Evolutionary conservation across 1,140 invertebrate genomes (phyloP), one percentile per base, ranked within the genome.

Genomic region (Coelopa frigida): DNA sequence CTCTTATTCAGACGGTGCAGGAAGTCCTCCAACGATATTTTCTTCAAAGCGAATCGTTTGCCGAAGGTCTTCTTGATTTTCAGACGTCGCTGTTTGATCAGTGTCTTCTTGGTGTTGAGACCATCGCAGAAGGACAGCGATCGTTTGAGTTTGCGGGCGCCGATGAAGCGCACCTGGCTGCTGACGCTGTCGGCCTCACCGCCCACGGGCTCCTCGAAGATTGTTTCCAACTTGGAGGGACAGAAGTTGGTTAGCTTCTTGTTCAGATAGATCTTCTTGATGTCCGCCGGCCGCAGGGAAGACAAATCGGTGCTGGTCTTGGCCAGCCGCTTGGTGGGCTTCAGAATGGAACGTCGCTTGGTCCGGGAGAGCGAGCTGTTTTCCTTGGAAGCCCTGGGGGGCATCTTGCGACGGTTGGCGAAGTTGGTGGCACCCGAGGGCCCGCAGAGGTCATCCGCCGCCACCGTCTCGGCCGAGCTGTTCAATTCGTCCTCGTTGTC

Each of bases 51-150:
- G 5, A 44, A 23, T 23, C 53, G 31, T 29, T 31, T n/a, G 23
- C 63, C 63, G 24, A 67, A 67, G 0, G 54, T 57, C 32, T 67
- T 67, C 45, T 67, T 67, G 0, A 67, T 64, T 53, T 66, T 67
- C 17, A 55, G 53, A 7, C 63, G 55, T 0, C 63, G 51, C 11
- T 60, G 59, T 45, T 66, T 67, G 10, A 58, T 40, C 20, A 64
- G 44, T 10, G 54, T 46, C 31, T 67, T 67, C 35, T 58, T 67
- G 17, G 55, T 59, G 36, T 57, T 60, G 3, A 66, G 50, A n/a
- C 63, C 63, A 49, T 67, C 63, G 32, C 51, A 58, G 21, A 59
- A 67, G 3, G 55, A 57, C 10, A 67, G 54, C 15, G 57, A 50
- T 2, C 63, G 54, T 1, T 54, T 51, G 3, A 66, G 36, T 11